A percentile compares a stretch with the other conserved stretches of the same genome.
Conservation (phyloP, 2,113 vertebrate species). For the Peromyscus polionotus region DNA sequence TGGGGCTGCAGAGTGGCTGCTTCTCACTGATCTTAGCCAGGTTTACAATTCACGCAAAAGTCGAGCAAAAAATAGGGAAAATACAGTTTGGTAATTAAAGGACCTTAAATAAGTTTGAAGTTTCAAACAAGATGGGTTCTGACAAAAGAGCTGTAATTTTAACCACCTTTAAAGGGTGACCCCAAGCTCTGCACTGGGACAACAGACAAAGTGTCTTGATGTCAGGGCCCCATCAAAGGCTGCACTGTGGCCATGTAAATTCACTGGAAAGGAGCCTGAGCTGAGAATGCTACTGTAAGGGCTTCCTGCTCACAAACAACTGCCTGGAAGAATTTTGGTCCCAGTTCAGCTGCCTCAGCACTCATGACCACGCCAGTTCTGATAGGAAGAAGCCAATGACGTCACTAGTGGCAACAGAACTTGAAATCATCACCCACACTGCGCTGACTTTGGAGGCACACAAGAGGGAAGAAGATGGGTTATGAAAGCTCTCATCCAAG, state of each 20-base stretch:
- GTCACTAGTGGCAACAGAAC: neutral
- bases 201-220: neutral
- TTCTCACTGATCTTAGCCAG: neutral
- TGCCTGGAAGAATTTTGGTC: neutral
- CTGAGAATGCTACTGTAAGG: neutral
- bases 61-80: neutral
- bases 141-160: neutral
- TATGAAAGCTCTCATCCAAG: neutral
- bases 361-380: neutral
- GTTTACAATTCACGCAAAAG: neutral
- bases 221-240: neutral
- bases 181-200: neutral
- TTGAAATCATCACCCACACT: neutral
- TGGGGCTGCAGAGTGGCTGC: neutral
- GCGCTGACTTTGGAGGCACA: neutral
- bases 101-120: neutral
- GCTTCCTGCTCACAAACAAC: neutral
- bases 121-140: neutral
- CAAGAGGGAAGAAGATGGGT: neutral
- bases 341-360: neutral
- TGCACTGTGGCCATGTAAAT: neutral
- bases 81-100: neutral
- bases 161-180: neutral
- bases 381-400: neutral
- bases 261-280: neutral